phyloP scores from a whole-genome alignment of 2,797 vertebrate species.

The Semaprochilodus insignis region DNA sequence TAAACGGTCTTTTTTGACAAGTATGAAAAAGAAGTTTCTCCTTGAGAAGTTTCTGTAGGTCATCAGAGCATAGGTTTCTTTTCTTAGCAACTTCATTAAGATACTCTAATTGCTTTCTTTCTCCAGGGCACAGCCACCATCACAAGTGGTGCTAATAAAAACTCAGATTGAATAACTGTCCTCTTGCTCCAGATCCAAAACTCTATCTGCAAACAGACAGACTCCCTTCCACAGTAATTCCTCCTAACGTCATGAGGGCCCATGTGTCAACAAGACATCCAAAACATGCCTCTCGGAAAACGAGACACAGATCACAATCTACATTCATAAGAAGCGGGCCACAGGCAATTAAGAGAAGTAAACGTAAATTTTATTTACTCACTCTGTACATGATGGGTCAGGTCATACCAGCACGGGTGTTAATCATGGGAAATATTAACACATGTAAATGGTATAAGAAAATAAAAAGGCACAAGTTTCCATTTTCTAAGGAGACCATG shows the following conservation, averaged over 20 bases:
- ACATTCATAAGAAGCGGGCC: constrained; percentile 41
- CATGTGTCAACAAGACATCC: not conserved
- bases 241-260: not conserved
- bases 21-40: constrained; percentile 52
- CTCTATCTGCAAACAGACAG: constrained; percentile 38
- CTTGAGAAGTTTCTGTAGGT: constrained; percentile 75
- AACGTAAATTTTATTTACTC: constrained; percentile 94
- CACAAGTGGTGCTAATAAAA: constrained; percentile 69
- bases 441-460: constrained; percentile 88
- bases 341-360: constrained; percentile 76
- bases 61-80: constrained; percentile 69
- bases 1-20: not conserved
- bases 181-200: constrained; percentile 53
- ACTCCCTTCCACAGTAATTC: constrained; percentile 17
- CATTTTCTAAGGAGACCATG: constrained; percentile 78
- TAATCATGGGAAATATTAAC: constrained; percentile 88
- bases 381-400: constrained; percentile 91
- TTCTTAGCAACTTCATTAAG: constrained; percentile 83
- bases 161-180: constrained; percentile 56
- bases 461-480: constrained; percentile 94
- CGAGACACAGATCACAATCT: too few species aligned
- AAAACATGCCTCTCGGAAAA: not conserved
- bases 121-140: constrained; percentile 73
- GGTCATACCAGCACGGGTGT: constrained; percentile 86
- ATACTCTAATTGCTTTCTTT: constrained; percentile 80